Base-by-base conservation (phyloP, 2,113 vertebrate genomes). In the Neolamprologus falcicula region DNA sequence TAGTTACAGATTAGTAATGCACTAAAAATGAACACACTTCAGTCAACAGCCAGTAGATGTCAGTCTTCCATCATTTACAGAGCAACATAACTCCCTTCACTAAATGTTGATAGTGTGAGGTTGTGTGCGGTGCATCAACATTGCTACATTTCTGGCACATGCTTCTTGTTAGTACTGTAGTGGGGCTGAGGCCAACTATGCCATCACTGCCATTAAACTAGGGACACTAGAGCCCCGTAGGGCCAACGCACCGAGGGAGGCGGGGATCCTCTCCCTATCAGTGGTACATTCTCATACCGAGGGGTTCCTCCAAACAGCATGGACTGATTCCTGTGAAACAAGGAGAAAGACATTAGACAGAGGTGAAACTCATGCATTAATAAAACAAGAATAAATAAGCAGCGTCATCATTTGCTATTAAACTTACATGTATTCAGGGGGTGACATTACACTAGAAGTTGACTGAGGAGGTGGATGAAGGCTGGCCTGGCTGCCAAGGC, bases 341-440 rank as follows among this genome's bases (percentile, higher is more conserved):
- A 37, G 53, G 83, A 26, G 7, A 61, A 76, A 11, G 50, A 63
- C 83, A 28, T 24, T 17, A 42, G 17, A 87, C 61, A 92, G 54
- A 89, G 84, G 33, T 79, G 47, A 79, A 86, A 91, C 52, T 59
- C 10, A 17, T 68, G 1, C 33, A 24, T 14, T 14, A 68, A 40
- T 40, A 66, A 68, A 5, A 31, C 26, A 19, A 19, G 17, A 37
- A 13, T 17, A 19, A 73, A 66, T 5, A 66, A 66, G 33, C 33
- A 66, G 33, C 3, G 14, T 26, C 10, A 28, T 61, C 9, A 42
- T 54, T 26, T 47, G 26, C 7, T 45, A 17, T 31, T 78, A 19
- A 61, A 82, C 97, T 89, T 95, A 99, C 99, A 99, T 99, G 96
- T 99, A 99, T 94, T 99, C 98, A 0, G 99, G 97, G 86, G 98